Base-by-base conservation (phyloP, 2,113 vertebrate genomes). In the Embiotoca jacksoni region DNA sequence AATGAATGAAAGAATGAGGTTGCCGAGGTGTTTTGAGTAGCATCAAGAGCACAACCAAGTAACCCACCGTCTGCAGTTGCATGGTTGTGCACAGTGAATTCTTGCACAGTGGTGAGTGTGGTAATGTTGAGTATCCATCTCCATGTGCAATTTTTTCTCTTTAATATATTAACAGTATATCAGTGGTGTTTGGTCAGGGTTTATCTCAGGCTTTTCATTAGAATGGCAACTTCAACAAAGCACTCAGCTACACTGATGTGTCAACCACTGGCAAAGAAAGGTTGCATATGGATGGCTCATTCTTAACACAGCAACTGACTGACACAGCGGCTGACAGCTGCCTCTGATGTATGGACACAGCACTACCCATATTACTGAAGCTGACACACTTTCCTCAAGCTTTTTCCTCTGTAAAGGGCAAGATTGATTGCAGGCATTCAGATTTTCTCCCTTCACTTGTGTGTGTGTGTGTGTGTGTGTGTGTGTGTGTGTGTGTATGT, bases 251-350 rank as follows among this genome's bases (percentile, higher is more conserved):
- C 33, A 53, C 54, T 49, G 77, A 81, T 37, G 3, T 39, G 58
- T 61, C 71, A 81, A 16, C 66, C 35, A 47, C n/a, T 50, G 69
- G 66, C 67, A 46, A 23, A 31, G 68, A 82, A 66, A 72, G 75
- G 66, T 59, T 73, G 81, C 81, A 81, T 79, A 82, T 82, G 78
- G 78, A 83, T 67, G 60, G 65, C 83, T 87, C 70, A 61, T 77
- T 81, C 56, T n/a, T 14, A 57, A 78, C 73, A 47, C 47, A 71
- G 59, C 6, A 0, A 30, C 60, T 75, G 81, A 81, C 60, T 81
- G 85, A 77, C 80, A 80, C 53, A 16, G 72, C 3, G 7, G 35
- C 73, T 87, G 82, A 85, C 82, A 80, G 82, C 79, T 81, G 77
- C 41, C 59, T 80, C 63, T 85, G 86, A 85, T 85, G 75, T 70